A percentile compares a stretch with the other conserved stretches of the same genome.
These are phyloP conservation scores for Calephelis nemesis DNA, from an alignment of 1,140 invertebrate species.

Conservation along the genomic window DNA sequence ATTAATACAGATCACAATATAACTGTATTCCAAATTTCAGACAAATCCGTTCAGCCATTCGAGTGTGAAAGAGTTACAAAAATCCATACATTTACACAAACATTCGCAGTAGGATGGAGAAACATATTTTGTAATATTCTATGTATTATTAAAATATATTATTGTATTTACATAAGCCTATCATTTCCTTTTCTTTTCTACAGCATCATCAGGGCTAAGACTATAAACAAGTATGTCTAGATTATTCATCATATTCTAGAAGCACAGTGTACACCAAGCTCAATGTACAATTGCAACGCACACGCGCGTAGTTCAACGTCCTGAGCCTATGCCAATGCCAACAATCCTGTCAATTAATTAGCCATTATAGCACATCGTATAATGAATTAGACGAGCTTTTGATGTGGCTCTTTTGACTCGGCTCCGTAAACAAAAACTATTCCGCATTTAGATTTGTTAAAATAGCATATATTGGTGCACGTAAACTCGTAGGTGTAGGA, in stretches of 20 bases:
- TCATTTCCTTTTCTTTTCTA: too few species aligned
- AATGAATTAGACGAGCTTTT: conserved; percentile 32
- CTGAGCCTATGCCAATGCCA: conserved; percentile 61
- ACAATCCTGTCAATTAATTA: conserved; percentile 46
- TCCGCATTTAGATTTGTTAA: conserved; percentile 4
- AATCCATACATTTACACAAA: too few species aligned
- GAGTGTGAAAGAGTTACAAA: too few species aligned
- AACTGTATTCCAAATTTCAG: too few species aligned
- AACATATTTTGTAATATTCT: too few species aligned
- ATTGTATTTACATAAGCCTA: too few species aligned
- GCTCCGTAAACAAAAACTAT: conserved; percentile 18
- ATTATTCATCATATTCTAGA: not conserved
- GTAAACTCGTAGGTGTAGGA: not conserved
- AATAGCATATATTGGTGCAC: not conserved
- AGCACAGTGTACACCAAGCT: not conserved
- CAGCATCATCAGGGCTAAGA: too few species aligned
- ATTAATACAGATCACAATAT: too few species aligned
- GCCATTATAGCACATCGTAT: conserved; percentile 33
- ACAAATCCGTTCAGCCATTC: too few species aligned
- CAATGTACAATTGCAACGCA: conserved; percentile 19
- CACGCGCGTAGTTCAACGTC: conserved; percentile 47
- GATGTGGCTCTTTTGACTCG: conserved; percentile 16
- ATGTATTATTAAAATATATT: too few species aligned
- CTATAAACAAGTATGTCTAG: too few species aligned
- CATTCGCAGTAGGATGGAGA: too few species aligned